These are phyloP conservation scores for Sebastes cheni DNA, from an alignment of 2,797 vertebrate genomes.

Conservation along the genomic window DNA sequence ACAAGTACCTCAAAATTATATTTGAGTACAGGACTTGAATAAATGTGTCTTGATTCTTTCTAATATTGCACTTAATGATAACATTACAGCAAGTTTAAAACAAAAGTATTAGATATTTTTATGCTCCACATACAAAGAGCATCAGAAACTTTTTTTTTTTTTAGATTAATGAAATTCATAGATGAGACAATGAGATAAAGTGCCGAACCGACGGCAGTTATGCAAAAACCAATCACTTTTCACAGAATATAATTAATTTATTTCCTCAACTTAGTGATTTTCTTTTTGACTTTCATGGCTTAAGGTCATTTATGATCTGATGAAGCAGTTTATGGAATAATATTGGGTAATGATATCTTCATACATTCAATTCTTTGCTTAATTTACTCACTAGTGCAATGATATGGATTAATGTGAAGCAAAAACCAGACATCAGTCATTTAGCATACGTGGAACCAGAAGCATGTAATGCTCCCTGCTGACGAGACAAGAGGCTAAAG, in stretches of 20 bases:
- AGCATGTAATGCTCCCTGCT: constrained; percentile 9
- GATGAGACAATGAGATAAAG: not conserved
- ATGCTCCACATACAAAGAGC: not conserved
- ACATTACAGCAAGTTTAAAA: not conserved
- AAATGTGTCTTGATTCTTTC: not conserved
- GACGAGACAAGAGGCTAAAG: not conserved
- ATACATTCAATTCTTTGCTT: constrained; percentile 1
- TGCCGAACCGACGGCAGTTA: not conserved
- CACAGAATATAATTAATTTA: not conserved
- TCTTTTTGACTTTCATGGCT: not conserved
- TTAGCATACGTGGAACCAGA: constrained; percentile 10
- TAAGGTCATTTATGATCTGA: constrained; percentile 7
- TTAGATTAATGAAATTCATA: not conserved
- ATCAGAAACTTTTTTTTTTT: not conserved
- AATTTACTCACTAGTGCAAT: constrained; percentile 7
- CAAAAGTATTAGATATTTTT: not conserved
- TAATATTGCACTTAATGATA: not conserved
- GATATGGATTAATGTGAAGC: constrained; percentile 4
- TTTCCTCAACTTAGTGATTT: not conserved
- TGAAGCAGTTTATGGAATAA: constrained; percentile 1
- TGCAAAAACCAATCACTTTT: not conserved
- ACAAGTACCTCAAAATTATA: not conserved
- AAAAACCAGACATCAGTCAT: constrained; percentile 24
- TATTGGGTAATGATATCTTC: not conserved
- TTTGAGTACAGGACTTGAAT: not conserved